Conservation (phyloP, 1,140 invertebrate species). For the Planococcus citri region DNA sequence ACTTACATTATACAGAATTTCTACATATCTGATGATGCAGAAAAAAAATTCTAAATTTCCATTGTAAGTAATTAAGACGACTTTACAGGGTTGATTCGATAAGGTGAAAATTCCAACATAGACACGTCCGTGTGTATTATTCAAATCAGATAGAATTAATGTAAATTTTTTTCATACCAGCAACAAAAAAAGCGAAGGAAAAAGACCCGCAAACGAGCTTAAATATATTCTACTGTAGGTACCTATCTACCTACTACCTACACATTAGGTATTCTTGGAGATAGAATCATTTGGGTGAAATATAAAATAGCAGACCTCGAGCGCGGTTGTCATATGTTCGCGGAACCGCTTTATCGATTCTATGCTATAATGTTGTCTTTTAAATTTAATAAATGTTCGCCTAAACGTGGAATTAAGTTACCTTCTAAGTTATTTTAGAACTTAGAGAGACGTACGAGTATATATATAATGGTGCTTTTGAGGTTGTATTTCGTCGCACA, state of each 20-base stretch:
- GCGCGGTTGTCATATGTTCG: neutral
- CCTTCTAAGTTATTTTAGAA: neutral
- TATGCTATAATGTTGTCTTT: neutral
- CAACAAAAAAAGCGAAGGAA: too few relatives aligned
- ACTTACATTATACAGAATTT: too few relatives aligned
- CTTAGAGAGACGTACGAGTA: too few relatives aligned
- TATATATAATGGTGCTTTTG: too few relatives aligned
- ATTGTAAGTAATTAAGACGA: too few relatives aligned
- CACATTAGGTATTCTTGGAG: neutral
- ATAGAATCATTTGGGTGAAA: neutral
- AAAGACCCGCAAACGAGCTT: neutral
- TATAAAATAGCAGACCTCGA: neutral
- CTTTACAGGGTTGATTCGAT: too few relatives aligned
- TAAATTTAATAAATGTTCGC: neutral
- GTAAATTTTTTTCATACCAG: neutral
- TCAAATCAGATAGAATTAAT: neutral
- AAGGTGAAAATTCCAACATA: too few relatives aligned
- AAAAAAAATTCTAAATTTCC: too few relatives aligned
- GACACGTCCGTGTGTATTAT: too few relatives aligned
- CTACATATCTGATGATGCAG: too few relatives aligned
- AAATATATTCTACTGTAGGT: neutral
- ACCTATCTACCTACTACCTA: too few relatives aligned
- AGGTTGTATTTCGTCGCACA: too few relatives aligned
- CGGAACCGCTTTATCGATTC: neutral
- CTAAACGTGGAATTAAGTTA: neutral